phyloP scores from a whole-genome alignment of 2,797 vertebrate species.

The Hapalemur alaotrensis region DNA sequence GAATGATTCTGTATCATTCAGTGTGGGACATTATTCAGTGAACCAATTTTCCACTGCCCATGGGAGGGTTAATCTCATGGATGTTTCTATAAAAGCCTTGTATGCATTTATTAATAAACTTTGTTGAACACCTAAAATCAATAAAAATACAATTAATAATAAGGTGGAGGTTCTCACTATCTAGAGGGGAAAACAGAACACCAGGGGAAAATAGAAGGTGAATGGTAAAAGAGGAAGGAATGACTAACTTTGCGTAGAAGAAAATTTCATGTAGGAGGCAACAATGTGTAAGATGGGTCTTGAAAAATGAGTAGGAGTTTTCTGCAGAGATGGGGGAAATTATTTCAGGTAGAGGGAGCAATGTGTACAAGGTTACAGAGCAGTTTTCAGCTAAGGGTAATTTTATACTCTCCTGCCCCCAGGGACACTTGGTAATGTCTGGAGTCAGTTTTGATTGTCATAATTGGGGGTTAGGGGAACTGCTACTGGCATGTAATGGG shows the following conservation, averaged over 20 bases:
- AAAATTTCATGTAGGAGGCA: neutral
- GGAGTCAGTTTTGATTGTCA: neutral
- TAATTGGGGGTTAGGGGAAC: neutral
- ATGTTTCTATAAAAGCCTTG: neutral
- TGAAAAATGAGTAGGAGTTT: neutral
- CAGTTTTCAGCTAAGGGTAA: neutral
- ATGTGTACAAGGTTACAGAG: neutral
- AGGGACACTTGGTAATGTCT: neutral
- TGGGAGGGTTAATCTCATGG: neutral
- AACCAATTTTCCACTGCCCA: neutral
- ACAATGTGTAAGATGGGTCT: neutral
- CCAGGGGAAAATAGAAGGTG: neutral
- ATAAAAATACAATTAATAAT: constrained; percentile 6
- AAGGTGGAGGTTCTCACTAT: neutral
- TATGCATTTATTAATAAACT: neutral
- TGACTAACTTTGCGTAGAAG: neutral
- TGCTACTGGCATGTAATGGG: neutral
- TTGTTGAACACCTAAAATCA: neutral
- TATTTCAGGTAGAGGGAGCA: neutral
- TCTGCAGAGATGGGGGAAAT: neutral
- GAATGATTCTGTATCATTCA: neutral
- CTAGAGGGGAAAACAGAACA: neutral
- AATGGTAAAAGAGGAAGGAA: neutral
- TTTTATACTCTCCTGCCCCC: neutral
- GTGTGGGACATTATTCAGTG: neutral